phyloP scores from a whole-genome alignment of 2,113 vertebrate species.

The Gnathonemus echidnorhynchus region DNA sequence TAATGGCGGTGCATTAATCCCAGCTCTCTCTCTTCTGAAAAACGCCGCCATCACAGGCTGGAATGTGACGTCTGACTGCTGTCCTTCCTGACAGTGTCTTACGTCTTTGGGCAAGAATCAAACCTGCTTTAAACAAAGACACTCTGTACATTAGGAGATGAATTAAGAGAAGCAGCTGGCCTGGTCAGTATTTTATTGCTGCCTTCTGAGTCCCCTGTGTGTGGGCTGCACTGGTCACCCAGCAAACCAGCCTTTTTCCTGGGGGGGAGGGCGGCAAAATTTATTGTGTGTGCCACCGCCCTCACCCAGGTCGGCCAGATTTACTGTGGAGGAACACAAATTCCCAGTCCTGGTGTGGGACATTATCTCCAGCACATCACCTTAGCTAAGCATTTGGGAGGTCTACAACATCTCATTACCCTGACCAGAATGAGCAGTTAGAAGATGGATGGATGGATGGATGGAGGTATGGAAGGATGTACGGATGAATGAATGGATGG shows the following conservation, averaged over 20 bases:
- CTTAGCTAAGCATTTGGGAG: not conserved
- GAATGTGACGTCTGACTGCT: not conserved
- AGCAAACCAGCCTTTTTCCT: not conserved
- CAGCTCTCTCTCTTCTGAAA: not conserved
- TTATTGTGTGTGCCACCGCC: not conserved
- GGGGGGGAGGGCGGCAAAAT: not conserved
- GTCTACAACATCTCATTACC: not conserved
- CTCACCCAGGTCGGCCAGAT: not conserved
- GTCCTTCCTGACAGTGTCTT: not conserved
- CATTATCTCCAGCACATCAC: not conserved
- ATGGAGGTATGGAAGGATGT: no score
- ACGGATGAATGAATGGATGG: not conserved
- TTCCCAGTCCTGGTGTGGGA: no score
- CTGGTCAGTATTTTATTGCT: not conserved
- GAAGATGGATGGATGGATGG: not conserved
- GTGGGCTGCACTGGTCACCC: not conserved
- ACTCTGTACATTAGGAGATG: not conserved
- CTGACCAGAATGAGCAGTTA: not conserved
- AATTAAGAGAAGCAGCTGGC: not conserved
- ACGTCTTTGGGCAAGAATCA: not conserved
- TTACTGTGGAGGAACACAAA: not conserved
- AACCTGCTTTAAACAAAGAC: not conserved
- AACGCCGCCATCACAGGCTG: not conserved
- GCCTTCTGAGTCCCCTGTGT: not conserved
- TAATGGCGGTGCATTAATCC: not conserved